phyloP scores from a whole-genome alignment of 2,113 vertebrate species.

The Nycticebus coucang region DNA sequence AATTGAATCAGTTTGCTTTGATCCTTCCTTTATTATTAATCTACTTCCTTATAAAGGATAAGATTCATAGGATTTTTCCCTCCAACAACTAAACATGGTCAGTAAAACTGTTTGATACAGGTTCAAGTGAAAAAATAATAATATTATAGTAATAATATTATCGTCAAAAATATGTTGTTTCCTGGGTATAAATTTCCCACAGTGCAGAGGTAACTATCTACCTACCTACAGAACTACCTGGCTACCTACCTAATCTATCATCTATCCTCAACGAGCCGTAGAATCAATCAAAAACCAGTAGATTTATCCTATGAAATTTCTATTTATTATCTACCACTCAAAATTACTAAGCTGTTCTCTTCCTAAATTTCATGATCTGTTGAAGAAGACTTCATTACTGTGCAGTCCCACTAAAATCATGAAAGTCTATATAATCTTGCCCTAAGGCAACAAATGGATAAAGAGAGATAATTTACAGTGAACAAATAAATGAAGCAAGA shows the following conservation, averaged over 20 bases:
- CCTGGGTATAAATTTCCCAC: neutral
- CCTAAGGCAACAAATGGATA: neutral
- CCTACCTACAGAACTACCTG: neutral
- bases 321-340: neutral
- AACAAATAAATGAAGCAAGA: neutral
- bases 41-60: constrained; percentile 12
- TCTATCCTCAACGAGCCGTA: neutral
- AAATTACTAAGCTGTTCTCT: neutral
- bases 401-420: neutral
- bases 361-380: constrained; percentile 17
- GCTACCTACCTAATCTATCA: neutral
- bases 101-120: neutral
- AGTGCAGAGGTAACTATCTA: neutral
- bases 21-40: neutral
- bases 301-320: neutral
- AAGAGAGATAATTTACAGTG: neutral
- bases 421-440: neutral
- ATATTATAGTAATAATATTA: neutral
- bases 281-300: neutral
- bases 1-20: neutral
- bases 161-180: neutral
- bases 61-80: neutral
- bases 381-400: neutral
- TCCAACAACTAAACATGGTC: neutral
- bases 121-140: neutral